Evolutionary conservation across 2,888 invertebrate species (phyloP), one percentile per base, ranked within the genome.

Genomic region (Nomada hirtipes): DNA sequence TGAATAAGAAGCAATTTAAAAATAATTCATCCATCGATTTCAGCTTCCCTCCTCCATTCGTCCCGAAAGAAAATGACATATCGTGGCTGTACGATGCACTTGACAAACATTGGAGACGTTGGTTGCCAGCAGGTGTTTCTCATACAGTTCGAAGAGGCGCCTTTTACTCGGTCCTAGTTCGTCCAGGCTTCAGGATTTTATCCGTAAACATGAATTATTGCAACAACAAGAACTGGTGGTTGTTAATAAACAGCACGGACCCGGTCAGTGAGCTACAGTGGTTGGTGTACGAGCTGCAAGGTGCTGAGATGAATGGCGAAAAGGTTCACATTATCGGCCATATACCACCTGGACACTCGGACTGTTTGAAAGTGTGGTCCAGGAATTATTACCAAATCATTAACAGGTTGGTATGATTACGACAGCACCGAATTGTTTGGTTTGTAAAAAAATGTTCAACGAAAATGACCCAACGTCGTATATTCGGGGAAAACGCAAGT

Each of bases 151-250:
- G 97, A 2, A 95, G 98, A 63, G 98, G 98, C 0, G 98, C 98
- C 52, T 98, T 98, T 94, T 99, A 99, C 94, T 98, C 98, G 3
- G 98, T 98, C 1, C 95, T 98, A 64, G 97, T 98, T 10, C 96
- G 97, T 53, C 98, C 98, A 0, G 98, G 98, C 23, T 98, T 99
- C 93, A 95, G 98, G 77, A 96, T 99, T 74, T 97, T 99, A 85
- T 98, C 98, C 0, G 95, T 99, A n/a, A 99, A 99, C 92, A 98
- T 98, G 97, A 99, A 99, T 94, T 98, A 98, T 94, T 98, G 98
- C 94, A 98, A 98, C 93, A 98, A 98, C 91, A 97, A 97, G 92
- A 98, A 98, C 94, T 99, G 98, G 98, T 98, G 98, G 98, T 95
- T 98, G 44, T 94, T 98, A 20, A 94, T 99, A 84, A 99, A 99